phyloP scores from a whole-genome alignment of 2,113 vertebrate genomes.

The Archilochus colubris region DNA sequence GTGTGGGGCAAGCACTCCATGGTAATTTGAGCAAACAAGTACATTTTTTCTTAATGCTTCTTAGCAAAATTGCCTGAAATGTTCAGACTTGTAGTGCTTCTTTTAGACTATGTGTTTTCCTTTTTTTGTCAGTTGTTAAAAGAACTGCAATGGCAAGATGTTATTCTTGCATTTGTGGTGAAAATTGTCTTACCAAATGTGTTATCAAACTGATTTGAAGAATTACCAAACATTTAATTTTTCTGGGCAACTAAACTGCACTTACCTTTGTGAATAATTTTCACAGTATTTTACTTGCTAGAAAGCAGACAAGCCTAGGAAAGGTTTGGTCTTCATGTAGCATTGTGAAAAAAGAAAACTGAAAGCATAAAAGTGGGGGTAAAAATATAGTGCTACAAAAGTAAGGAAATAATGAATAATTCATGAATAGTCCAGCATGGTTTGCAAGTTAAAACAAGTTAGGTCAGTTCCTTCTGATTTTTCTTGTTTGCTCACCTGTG shows the following conservation, averaged over 20 bases:
- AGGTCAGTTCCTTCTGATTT: neutral
- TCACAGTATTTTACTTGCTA: neutral
- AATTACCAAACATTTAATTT: neutral
- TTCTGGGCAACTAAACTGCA: neutral
- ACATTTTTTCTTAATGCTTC: neutral
- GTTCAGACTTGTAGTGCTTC: neutral
- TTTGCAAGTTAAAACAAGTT: neutral
- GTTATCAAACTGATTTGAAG: neutral
- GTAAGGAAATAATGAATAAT: neutral
- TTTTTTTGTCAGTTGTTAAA: neutral
- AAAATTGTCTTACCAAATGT: neutral
- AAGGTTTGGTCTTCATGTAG: neutral
- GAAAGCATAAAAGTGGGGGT: neutral
- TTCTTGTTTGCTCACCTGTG: neutral
- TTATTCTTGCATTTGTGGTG: neutral
- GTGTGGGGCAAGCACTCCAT: neutral
- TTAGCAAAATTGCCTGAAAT: neutral
- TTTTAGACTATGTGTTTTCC: neutral
- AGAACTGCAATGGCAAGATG: neutral
- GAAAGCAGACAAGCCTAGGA: neutral
- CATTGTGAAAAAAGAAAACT: neutral
- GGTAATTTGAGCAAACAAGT: neutral
- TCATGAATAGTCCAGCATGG: neutral
- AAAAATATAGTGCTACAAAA: neutral
- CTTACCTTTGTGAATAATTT: neutral